These are phyloP conservation scores for Bubo bubo DNA, from an alignment of 2,113 vertebrate genomes.

Conservation along the genomic window DNA sequence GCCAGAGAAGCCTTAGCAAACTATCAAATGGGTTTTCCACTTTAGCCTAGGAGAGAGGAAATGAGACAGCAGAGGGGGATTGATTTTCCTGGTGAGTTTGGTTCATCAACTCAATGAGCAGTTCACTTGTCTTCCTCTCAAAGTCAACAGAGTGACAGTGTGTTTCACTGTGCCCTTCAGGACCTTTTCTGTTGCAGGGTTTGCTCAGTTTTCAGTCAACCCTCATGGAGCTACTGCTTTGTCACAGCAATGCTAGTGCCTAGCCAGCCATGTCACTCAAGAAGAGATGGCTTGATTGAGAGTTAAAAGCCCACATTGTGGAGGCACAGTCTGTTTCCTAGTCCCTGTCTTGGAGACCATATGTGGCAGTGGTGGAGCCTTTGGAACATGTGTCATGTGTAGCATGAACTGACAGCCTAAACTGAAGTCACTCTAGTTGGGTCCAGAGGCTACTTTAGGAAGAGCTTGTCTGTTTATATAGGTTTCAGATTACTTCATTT, in stretches of 20 bases:
- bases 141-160: not conserved
- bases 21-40: not conserved
- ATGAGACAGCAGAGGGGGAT: not conserved
- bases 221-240: not conserved
- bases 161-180: not conserved
- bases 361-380: not conserved
- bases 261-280: rapidly evolving
- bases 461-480: slow-evolving; percentile 52
- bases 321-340: not conserved
- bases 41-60: not conserved
- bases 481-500: slow-evolving; percentile 69
- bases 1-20: not conserved
- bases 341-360: not conserved
- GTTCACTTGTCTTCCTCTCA: not conserved
- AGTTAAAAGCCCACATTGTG: not conserved
- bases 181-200: not conserved
- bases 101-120: not conserved
- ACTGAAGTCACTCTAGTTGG: slow-evolving; percentile 28
- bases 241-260: not conserved
- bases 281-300: not conserved
- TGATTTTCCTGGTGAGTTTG: not conserved
- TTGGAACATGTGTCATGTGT: not conserved
- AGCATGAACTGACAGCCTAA: not conserved
- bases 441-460: slow-evolving; percentile 42
- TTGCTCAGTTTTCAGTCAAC: not conserved